Evolutionary conservation across 2,888 invertebrate genomes (phyloP).

Genomic region (Apodemia zela): DNA sequence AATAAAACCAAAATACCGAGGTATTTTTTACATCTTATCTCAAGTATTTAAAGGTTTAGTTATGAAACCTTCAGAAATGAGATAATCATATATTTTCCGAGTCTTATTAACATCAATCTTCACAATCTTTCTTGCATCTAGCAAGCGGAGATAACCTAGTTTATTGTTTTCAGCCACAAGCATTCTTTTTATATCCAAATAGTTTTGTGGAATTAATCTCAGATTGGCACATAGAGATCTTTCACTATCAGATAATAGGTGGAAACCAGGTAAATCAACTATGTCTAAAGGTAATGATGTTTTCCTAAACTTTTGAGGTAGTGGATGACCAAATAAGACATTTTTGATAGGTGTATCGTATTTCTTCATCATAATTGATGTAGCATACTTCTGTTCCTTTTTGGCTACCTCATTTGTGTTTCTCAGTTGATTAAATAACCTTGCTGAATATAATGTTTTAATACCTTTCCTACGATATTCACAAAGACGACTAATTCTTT

Average conservation of each 20-base stretch:
- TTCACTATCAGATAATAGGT: constrained; percentile 85
- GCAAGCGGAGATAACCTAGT: constrained; percentile 85
- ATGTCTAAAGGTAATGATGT: constrained; percentile 79
- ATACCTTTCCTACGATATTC: constrained; percentile 87
- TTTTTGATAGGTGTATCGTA: constrained; percentile 40
- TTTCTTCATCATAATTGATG: constrained; percentile 55
- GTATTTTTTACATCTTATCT: too few relatives aligned
- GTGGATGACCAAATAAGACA: constrained; percentile 43
- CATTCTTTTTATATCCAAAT: constrained; percentile 87
- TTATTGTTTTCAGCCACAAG: constrained; percentile 89
- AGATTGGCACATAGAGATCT: constrained; percentile 87
- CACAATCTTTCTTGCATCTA: constrained; percentile 90
- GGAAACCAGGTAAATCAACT: constrained; percentile 88
- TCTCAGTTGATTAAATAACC: constrained; percentile 83
- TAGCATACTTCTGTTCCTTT: constrained; percentile 67
- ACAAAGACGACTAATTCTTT: constrained; percentile 80
- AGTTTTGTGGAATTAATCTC: constrained; percentile 88
- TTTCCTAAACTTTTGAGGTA: constrained; percentile 51
- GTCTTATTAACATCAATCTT: constrained; percentile 98
- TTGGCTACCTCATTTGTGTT: constrained; percentile 79
- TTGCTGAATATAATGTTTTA: constrained; percentile 81
- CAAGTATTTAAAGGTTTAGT: constrained; percentile 64
- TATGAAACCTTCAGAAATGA: constrained; percentile 86
- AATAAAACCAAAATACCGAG: too few relatives aligned
- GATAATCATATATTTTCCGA: constrained; percentile 90